These are phyloP conservation scores for Wasmannia auropunctata DNA, from an alignment of 1,140 invertebrate genomes.

Conservation along the genomic window DNA sequence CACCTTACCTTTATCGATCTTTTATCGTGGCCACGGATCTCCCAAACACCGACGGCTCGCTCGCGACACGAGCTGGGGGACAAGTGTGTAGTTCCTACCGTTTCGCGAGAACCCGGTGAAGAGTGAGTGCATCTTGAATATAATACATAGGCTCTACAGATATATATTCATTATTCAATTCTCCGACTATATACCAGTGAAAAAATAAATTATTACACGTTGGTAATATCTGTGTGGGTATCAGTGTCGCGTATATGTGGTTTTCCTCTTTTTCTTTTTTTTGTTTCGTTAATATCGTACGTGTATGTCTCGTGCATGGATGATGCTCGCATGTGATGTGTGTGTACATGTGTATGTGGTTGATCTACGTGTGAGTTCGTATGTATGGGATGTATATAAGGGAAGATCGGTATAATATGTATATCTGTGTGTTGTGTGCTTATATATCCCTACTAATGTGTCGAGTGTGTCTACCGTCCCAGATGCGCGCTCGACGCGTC, in stretches of 20 bases:
- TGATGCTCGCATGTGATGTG: constrained; percentile 18
- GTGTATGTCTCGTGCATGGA: constrained; percentile 30
- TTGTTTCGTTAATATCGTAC: constrained; percentile 15
- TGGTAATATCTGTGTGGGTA: constrained; percentile 82
- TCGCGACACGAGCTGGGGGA: constrained; percentile 47
- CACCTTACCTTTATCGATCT: constrained; percentile 35
- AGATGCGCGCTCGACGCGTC: constrained; percentile 41
- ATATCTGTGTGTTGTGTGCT: neutral
- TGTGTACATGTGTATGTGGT: constrained; percentile 30
- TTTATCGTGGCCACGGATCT: neutral
- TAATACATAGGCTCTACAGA: constrained; percentile 85
- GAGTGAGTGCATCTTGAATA: constrained; percentile 83
- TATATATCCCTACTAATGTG: constrained; percentile 23
- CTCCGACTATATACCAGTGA: constrained; percentile 84
- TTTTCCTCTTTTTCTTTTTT: constrained; percentile 5
- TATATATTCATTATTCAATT: constrained; percentile 84
- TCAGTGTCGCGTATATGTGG: constrained; percentile 65
- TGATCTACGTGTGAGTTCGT: constrained; percentile 27
- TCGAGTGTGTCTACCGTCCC: constrained; percentile 37
- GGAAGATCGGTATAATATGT: constrained; percentile 41
- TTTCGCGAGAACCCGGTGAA: constrained; percentile 77
- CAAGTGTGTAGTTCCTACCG: constrained; percentile 64
- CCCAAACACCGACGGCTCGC: constrained; percentile 12
- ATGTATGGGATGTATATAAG: constrained; percentile 11
- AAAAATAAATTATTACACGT: constrained; percentile 86